A percentile compares a stretch with the other conserved stretches of the same genome.
Conservation (phyloP, 2,113 vertebrate species). For the Zosterops hypoxanthus region DNA sequence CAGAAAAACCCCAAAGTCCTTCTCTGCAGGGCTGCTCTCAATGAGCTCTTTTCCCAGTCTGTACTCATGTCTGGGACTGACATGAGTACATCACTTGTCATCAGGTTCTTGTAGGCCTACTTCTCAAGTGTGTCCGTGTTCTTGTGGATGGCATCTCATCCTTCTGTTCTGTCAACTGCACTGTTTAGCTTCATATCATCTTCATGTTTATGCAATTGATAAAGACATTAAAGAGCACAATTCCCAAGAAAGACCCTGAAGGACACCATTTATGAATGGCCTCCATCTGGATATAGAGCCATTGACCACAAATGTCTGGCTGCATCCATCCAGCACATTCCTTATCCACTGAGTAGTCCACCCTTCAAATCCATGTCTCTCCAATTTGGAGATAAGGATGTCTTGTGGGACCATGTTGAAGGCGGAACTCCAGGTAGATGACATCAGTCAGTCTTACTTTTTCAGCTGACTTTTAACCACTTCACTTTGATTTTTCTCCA, state of each 20-base stretch:
- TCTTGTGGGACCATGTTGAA: background rate
- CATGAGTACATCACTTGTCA: background rate
- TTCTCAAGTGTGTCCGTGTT: background rate
- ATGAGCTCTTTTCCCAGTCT: background rate
- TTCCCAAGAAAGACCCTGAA: rapidly evolving
- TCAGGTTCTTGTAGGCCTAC: background rate
- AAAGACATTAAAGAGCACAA: background rate
- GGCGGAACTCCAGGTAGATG: background rate
- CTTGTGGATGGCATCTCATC: background rate
- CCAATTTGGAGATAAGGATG: background rate
- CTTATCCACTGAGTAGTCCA: background rate
- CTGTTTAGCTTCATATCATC: rapidly evolving
- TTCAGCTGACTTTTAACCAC: background rate
- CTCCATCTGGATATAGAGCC: background rate
- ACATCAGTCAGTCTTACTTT: background rate
- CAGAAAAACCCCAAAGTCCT: background rate
- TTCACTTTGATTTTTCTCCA: background rate
- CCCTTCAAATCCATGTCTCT: background rate
- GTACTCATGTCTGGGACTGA: background rate
- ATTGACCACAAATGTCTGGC: background rate
- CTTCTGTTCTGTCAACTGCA: background rate
- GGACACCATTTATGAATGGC: background rate
- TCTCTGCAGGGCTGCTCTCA: background rate
- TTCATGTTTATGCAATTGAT: background rate
- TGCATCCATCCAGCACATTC: background rate